phyloP scores from a whole-genome alignment of 2,113 vertebrate species.

The Gadus chalcogrammus region DNA sequence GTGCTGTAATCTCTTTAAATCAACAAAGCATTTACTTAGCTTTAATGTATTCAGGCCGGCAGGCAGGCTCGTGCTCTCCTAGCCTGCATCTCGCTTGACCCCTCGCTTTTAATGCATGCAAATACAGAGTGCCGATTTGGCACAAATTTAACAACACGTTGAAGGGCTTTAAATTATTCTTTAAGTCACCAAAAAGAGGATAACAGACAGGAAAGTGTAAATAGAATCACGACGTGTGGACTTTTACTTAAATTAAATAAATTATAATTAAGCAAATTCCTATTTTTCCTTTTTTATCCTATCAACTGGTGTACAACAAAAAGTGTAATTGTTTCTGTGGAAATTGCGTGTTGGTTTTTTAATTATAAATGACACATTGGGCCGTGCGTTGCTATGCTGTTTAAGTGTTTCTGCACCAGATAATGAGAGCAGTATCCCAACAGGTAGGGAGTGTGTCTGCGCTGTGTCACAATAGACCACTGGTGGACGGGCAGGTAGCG shows the following conservation, averaged over 20 bases:
- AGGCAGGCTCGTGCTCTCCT: slow-evolving; percentile 43
- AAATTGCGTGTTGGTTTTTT: not conserved
- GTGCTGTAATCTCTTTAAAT: slow-evolving; percentile 67
- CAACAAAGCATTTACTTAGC: slow-evolving; percentile 69
- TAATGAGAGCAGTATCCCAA: no score
- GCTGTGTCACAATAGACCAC: no score
- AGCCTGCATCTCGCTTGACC: slow-evolving; percentile 58
- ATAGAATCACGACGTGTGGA: no score
- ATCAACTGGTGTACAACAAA: no score
- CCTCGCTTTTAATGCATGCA: slow-evolving; percentile 64
- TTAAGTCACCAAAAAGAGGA: no score
- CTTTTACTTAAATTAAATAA: not conserved
- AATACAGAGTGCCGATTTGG: slow-evolving; percentile 48
- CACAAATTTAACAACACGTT: slow-evolving; percentile 32
- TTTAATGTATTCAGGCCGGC: slow-evolving; percentile 62
- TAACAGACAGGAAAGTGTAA: no score
- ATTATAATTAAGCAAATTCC: not conserved
- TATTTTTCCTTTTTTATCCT: not conserved
- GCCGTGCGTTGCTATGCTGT: no score
- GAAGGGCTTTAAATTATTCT: not conserved
- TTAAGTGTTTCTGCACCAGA: no score
- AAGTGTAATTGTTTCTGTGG: not conserved
- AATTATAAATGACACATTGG: not conserved
- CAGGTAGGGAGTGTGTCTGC: no score
- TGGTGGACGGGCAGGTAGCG: no score